These are phyloP conservation scores for Clinocottus analis DNA, from an alignment of 2,113 vertebrate genomes.

Conservation along the genomic window DNA sequence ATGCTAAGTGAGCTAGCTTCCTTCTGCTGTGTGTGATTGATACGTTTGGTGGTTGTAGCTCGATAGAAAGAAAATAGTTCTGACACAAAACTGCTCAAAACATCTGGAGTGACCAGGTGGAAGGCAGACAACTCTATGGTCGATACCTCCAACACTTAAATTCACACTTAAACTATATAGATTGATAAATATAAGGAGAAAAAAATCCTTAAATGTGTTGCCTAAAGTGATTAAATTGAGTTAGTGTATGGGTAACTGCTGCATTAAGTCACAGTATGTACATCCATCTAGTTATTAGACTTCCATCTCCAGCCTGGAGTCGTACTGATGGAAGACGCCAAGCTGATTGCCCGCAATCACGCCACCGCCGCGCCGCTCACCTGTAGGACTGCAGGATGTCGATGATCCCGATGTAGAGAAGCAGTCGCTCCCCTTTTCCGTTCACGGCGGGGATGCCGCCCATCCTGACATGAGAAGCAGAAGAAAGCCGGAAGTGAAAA, in stretches of 20 bases:
- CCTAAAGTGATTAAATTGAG: neutral
- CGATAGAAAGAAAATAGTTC: neutral
- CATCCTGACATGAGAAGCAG: constrained; percentile 85
- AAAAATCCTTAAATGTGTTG: constrained; percentile 16
- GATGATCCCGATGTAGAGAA: constrained; percentile 96
- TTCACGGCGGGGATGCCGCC: constrained; percentile 97
- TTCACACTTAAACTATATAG: neutral
- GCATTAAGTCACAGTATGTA: neutral
- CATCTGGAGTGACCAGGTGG: no score
- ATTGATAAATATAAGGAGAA: neutral
- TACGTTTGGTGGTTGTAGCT: no score
- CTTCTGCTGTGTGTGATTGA: no score
- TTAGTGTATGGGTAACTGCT: neutral
- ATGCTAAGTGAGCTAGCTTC: neutral
- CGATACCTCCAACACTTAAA: neutral
- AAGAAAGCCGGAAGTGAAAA: no score
- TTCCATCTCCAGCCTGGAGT: constrained; percentile 3
- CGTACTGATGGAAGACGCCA: neutral
- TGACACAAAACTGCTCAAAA: no score
- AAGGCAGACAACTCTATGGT: no score
- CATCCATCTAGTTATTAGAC: neutral
- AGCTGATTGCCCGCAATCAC: neutral
- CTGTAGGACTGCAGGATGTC: constrained; percentile 98
- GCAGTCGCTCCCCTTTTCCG: constrained; percentile 91
- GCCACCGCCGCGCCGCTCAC: constrained; percentile 66